phyloP scores from a whole-genome alignment of 2,113 vertebrate species.

The Ceratotherium simum region DNA sequence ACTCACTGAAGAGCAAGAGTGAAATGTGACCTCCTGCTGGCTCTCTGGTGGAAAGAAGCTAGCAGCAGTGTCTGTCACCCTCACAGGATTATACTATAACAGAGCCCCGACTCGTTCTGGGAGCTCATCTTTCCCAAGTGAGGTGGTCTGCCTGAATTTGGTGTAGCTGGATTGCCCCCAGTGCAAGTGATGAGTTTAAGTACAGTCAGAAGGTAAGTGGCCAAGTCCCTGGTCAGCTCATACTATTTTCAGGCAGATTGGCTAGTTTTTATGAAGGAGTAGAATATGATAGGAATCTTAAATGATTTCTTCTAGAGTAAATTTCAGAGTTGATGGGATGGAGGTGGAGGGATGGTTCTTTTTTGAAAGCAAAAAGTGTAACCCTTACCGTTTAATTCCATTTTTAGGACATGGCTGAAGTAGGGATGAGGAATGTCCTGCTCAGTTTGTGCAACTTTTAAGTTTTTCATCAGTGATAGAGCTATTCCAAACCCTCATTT shows the following conservation, averaged over 20 bases:
- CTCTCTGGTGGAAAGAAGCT: not conserved
- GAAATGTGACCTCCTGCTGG: slow-evolving; percentile 42
- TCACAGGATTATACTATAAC: not conserved
- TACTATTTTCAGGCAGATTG: not conserved
- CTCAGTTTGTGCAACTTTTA: not conserved
- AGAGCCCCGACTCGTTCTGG: not conserved
- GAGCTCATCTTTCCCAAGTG: not conserved
- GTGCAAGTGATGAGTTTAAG: not conserved
- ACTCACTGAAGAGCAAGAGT: slow-evolving; percentile 67
- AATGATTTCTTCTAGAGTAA: not conserved
- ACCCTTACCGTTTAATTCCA: not conserved
- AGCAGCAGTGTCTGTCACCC: not conserved
- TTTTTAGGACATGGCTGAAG: not conserved
- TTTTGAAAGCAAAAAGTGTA: not conserved
- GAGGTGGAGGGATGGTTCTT: not conserved
- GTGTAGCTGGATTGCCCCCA: not conserved
- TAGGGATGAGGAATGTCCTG: not conserved
- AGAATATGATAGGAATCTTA: not conserved
- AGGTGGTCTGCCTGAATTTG: not conserved
- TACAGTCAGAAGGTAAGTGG: slow-evolving; percentile 2
- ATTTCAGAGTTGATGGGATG: not conserved
- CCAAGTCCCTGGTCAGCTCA: not conserved
- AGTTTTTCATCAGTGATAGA: not conserved
- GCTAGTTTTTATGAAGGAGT: not conserved
- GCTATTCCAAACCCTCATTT: not conserved